These are phyloP conservation scores for Anomalospiza imberbis DNA, from an alignment of 2,797 vertebrate genomes.

Conservation along the genomic window DNA sequence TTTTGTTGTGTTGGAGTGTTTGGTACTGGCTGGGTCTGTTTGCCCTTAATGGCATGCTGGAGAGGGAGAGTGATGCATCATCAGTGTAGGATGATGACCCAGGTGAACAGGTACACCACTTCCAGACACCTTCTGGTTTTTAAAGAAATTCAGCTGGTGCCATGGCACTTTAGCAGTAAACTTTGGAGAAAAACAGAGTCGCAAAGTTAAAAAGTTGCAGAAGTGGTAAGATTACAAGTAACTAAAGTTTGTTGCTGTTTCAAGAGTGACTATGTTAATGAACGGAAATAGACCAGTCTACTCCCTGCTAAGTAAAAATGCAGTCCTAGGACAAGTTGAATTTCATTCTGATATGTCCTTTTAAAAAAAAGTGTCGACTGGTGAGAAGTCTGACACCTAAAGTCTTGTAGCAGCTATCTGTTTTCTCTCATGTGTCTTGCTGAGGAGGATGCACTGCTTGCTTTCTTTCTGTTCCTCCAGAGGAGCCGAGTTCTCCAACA, in stretches of 20 bases:
- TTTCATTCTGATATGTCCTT: background rate
- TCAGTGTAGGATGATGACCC: background rate
- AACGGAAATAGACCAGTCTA: background rate
- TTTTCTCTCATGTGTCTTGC: background rate
- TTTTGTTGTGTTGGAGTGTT: background rate
- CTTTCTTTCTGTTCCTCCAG: background rate
- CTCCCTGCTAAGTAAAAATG: background rate
- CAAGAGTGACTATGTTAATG: background rate
- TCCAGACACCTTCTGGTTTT: background rate
- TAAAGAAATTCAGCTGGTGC: background rate
- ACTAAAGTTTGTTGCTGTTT: background rate
- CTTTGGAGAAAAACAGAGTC: background rate
- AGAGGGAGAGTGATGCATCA: fast-evolving
- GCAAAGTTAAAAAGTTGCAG: background rate
- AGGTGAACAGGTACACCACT: background rate
- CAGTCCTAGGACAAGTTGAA: background rate
- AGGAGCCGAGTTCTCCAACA: background rate
- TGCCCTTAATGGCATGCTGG: background rate
- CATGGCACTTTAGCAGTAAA: background rate
- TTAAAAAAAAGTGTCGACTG: background rate
- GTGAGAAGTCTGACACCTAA: background rate
- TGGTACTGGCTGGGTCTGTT: background rate
- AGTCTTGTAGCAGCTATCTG: background rate
- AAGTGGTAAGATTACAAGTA: background rate
- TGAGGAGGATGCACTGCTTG: background rate